These are phyloP conservation scores for Schlechtendalia chinensis DNA, from an alignment of 1,140 invertebrate species.

Conservation along the genomic window DNA sequence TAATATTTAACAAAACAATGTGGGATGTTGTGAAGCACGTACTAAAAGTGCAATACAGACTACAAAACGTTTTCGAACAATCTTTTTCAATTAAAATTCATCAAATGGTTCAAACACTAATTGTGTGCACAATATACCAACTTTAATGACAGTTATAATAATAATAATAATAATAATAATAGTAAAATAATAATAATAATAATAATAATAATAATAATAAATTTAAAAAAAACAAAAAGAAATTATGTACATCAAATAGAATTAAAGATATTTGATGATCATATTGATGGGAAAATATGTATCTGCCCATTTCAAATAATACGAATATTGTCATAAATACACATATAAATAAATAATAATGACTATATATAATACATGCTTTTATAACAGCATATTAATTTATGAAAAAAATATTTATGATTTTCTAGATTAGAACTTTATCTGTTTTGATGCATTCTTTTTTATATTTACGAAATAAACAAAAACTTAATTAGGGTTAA, in stretches of 20 bases:
- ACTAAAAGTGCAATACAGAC: background rate
- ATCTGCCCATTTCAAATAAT: no score
- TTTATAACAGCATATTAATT: no score
- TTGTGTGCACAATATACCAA: background rate
- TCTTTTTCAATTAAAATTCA: slow-evolving; percentile 28
- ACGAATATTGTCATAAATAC: no score
- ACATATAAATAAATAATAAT: no score
- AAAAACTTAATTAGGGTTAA: no score
- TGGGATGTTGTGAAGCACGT: background rate
- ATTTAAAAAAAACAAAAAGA: no score
- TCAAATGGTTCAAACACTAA: background rate
- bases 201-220: background rate
- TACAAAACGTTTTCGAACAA: slow-evolving; percentile 12
- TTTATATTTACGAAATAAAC: no score
- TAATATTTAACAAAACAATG: background rate
- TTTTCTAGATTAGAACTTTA: no score
- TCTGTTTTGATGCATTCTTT: no score
- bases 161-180: background rate
- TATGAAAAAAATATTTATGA: no score
- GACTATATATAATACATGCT: no score
- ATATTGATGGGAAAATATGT: background rate
- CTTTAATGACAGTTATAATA: background rate
- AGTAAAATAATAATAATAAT: background rate
- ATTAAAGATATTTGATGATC: background rate
- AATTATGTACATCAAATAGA: no score